Percentiles rank a stretch among this genome's conserved stretches.
Conservation (phyloP, 2,797 vertebrate species). For the Sebastes hopkinsi region DNA sequence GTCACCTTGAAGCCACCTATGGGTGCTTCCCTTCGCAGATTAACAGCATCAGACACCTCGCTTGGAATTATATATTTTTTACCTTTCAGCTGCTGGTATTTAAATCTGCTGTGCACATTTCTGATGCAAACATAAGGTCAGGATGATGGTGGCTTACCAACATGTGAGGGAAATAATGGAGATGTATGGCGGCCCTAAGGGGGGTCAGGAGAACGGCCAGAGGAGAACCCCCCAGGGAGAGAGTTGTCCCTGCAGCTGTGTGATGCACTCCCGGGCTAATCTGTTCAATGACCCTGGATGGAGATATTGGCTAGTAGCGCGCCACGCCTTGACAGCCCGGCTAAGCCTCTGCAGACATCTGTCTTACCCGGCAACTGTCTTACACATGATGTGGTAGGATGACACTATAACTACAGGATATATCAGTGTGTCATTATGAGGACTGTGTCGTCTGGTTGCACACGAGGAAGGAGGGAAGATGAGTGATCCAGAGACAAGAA, state of each 20-base stretch:
- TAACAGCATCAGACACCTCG: not conserved
- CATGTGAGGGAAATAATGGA: not conserved
- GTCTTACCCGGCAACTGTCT: conserved; percentile 5
- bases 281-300: conserved; percentile 34
- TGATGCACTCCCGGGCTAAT: conserved; percentile 1
- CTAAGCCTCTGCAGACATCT: conserved; percentile 41
- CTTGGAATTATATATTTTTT: not conserved
- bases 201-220: not conserved
- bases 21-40: not conserved
- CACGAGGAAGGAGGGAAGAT: not conserved
- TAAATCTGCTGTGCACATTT: not conserved
- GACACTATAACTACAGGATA: not conserved
- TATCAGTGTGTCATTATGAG: not conserved
- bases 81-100: not conserved
- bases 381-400: not conserved
- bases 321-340: conserved; percentile 45
- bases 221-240: not conserved
- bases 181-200: not conserved
- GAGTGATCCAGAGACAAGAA: conserved; percentile 4
- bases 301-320: conserved; percentile 9
- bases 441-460: not conserved
- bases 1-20: conserved; percentile 51
- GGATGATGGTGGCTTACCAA: not conserved
- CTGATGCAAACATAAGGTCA: not conserved
- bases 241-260: not conserved